Evolutionary conservation across 2,888 invertebrate genomes (phyloP).

Genomic region (Euphydryas editha): DNA sequence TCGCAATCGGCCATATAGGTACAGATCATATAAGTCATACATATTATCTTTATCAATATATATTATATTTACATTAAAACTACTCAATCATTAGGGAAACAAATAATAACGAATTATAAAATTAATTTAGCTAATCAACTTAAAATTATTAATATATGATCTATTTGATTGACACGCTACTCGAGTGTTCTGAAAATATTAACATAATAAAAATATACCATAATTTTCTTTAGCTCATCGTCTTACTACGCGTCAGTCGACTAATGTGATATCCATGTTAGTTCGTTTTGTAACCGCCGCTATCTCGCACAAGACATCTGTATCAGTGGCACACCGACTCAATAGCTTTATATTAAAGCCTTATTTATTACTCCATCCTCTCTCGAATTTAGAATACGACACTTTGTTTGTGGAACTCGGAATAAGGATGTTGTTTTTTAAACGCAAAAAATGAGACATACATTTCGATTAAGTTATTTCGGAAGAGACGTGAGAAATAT

Average conservation of each 20-base stretch:
- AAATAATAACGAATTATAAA: constrained; percentile 1
- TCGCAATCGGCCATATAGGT: no score
- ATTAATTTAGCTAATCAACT: constrained; percentile 17
- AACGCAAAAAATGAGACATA: constrained; percentile 34
- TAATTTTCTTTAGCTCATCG: constrained; percentile 48
- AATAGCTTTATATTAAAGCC: constrained; percentile 74
- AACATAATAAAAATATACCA: constrained; percentile 37
- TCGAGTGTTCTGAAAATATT: constrained; percentile 23
- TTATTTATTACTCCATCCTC: constrained; percentile 75
- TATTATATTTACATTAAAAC: constrained; percentile 13
- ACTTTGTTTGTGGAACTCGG: constrained; percentile 52
- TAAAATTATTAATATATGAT: constrained; percentile 15
- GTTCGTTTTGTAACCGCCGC: constrained; percentile 73
- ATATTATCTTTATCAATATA: constrained; percentile 1
- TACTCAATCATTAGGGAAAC: constrained; percentile 11
- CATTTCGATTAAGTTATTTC: constrained; percentile 29
- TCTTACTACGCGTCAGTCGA: constrained; percentile 57
- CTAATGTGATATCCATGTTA: constrained; percentile 82
- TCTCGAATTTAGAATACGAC: constrained; percentile 64
- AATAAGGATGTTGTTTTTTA: constrained; percentile 48
- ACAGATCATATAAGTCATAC: background rate
- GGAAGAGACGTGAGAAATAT: constrained; percentile 24
- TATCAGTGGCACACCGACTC: constrained; percentile 76
- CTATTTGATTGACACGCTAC: constrained; percentile 21
- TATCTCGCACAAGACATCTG: constrained; percentile 77